Conservation (phyloP, 2,797 vertebrate genomes). For the Eospalax fontanierii region DNA sequence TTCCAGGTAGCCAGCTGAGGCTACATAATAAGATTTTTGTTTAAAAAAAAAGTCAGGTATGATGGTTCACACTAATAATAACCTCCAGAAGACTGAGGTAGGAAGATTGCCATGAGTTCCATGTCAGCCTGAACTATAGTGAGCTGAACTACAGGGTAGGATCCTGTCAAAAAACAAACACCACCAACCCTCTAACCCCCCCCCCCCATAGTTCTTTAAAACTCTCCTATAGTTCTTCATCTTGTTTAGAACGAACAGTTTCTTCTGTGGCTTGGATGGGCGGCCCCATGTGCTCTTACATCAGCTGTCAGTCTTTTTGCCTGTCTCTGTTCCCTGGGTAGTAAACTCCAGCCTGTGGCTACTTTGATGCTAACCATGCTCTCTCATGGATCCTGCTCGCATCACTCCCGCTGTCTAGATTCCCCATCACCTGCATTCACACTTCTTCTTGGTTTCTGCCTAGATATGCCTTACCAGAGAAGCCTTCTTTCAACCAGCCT, state of each 20-base stretch:
- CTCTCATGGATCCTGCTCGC: background rate
- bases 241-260: background rate
- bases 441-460: background rate
- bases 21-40: background rate
- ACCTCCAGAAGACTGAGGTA: background rate
- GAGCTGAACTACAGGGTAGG: no score
- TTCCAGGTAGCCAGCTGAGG: background rate
- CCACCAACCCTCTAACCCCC: background rate
- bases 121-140: background rate
- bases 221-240: background rate
- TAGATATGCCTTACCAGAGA: background rate
- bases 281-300: background rate
- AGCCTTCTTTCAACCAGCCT: no score
- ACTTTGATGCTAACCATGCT: fast-evolving
- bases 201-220: background rate
- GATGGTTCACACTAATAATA: background rate
- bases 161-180: background rate
- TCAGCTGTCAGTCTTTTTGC: background rate
- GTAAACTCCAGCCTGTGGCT: fast-evolving
- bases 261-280: background rate
- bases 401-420: background rate
- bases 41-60: no score
- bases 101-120: background rate
- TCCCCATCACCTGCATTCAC: background rate
- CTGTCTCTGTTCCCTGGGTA: no score